A percentile compares a stretch with the other conserved stretches of the same genome.
Evolutionary conservation across 2,113 vertebrate genomes (phyloP).

Genomic region (Onychorhynchus coronatus): DNA sequence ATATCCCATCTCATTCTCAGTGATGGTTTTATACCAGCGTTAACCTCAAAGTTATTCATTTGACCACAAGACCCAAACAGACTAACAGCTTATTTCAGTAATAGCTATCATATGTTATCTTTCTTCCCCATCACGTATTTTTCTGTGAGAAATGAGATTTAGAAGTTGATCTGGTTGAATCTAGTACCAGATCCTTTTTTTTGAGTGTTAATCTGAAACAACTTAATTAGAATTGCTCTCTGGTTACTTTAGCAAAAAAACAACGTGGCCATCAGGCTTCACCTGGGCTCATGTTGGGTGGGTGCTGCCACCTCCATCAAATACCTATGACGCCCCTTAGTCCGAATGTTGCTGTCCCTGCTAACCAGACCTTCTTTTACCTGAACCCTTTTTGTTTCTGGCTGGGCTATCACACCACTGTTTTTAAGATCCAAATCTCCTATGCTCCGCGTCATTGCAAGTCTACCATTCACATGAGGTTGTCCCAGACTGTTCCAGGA

Average conservation of each 20-base stretch:
- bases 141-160: background rate
- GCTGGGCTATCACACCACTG: slow-evolving; percentile 91
- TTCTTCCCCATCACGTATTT: background rate
- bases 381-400: slow-evolving; percentile 87
- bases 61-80: background rate
- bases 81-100: background rate
- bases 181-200: background rate
- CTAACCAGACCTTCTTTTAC: slow-evolving; percentile 69
- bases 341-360: background rate
- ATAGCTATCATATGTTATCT: background rate
- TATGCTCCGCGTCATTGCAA: slow-evolving; percentile 97
- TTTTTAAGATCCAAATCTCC: slow-evolving; percentile 94
- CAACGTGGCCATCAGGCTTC: background rate
- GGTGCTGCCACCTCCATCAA: background rate
- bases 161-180: background rate
- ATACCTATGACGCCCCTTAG: background rate
- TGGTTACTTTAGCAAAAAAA: background rate
- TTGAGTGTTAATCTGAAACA: background rate
- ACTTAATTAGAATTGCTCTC: background rate
- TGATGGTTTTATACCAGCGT: background rate
- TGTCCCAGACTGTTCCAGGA: slow-evolving; percentile 97
- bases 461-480: slow-evolving; percentile 92
- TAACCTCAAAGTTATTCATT: background rate
- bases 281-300: accelerated
- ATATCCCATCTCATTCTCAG: background rate